Percentiles rank a stretch among this genome's conserved stretches.
These are phyloP conservation scores for Loripinus fragilis DNA, from an alignment of 2,888 invertebrate species.

Conservation along the genomic window DNA sequence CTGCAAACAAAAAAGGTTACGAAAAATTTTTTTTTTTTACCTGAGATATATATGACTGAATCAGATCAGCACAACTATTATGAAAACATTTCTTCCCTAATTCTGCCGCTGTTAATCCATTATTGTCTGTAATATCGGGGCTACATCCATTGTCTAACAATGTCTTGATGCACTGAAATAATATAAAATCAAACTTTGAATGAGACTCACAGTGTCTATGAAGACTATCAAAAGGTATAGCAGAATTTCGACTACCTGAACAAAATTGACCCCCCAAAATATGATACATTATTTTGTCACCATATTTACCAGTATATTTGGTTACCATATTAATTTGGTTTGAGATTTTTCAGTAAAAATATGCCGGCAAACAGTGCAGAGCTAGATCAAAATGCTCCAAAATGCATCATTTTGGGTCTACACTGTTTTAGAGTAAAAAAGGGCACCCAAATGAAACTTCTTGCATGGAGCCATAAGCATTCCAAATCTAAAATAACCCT, in stretches of 20 bases:
- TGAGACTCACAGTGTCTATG: no score
- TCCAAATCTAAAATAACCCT: no score
- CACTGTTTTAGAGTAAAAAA: no score
- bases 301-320: no score
- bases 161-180: conserved; percentile 90
- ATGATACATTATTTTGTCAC: not conserved
- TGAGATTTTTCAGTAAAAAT: no score
- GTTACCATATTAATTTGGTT: no score
- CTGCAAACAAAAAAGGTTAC: not conserved
- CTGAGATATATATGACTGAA: conserved; percentile 68
- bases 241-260: no score
- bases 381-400: not conserved
- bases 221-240: no score
- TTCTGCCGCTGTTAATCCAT: conserved; percentile 80
- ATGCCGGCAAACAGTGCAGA: not conserved
- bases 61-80: conserved; percentile 77
- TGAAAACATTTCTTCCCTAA: conserved; percentile 82
- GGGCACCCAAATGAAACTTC: no score
- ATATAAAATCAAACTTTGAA: no score
- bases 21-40: conserved; percentile 29
- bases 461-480: no score
- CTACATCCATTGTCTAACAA: conserved; percentile 92
- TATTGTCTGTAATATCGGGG: conserved; percentile 84
- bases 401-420: not conserved
- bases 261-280: not conserved